Evolutionary conservation across 2,888 invertebrate genomes (phyloP).

Genomic region (Temnothorax ravouxi): DNA sequence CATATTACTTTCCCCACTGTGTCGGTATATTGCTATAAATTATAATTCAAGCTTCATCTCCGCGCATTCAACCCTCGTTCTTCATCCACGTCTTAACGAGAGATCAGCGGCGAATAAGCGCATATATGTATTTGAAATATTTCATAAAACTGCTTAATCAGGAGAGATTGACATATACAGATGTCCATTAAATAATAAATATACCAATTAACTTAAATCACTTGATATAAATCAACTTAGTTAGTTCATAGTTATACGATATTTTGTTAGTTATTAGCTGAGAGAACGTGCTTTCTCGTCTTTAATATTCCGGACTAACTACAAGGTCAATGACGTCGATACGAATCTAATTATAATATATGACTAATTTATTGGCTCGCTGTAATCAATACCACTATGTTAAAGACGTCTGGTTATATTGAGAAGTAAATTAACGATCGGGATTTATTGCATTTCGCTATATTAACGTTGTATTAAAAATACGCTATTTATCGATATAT

Average conservation of each 20-base stretch:
- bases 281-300: neutral
- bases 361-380: neutral
- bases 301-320: neutral
- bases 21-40: constrained; percentile 61
- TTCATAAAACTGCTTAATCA: neutral
- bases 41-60: constrained; percentile 72
- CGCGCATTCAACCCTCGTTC: constrained; percentile 70
- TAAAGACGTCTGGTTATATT: neutral
- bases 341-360: neutral
- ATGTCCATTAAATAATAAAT: neutral
- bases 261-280: neutral
- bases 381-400: neutral
- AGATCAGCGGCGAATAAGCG: constrained; percentile 17
- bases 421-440: neutral
- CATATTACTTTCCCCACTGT: constrained; percentile 60
- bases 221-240: constrained; percentile 10
- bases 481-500: neutral
- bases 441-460: neutral
- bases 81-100: constrained; percentile 63
- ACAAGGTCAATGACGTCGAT: neutral
- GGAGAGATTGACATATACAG: neutral
- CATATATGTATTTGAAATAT: neutral
- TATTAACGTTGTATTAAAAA: neutral
- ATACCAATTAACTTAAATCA: neutral
- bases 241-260: neutral